Evolutionary conservation across 2,888 invertebrate genomes (phyloP).

Genomic region (Lithophane socia): DNA sequence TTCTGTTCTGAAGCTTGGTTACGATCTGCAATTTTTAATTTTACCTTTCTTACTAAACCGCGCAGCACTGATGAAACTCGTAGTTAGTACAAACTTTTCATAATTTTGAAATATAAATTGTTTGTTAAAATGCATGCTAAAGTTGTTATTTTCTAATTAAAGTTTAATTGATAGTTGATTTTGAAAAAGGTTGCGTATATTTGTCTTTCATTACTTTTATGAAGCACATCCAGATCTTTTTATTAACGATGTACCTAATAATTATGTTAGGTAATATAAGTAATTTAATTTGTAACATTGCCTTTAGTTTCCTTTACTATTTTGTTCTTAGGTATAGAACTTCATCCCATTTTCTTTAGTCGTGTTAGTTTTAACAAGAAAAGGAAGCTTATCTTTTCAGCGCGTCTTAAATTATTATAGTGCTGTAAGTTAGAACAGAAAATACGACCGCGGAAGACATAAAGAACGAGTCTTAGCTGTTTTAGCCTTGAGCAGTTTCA

Average conservation of each 20-base stretch:
- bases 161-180: not conserved
- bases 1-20: not conserved
- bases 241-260: not conserved
- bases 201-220: not conserved
- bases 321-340: constrained; percentile 9
- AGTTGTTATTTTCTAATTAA: not conserved
- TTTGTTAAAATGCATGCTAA: not conserved
- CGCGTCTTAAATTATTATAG: constrained; percentile 41
- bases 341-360: constrained; percentile 30
- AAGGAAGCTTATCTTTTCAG: constrained; percentile 39
- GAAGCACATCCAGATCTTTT: not conserved
- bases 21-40: not conserved
- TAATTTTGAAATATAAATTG: constrained; percentile 6
- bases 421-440: constrained; percentile 29
- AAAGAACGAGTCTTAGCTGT: constrained; percentile 29
- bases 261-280: not conserved
- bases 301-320: not conserved
- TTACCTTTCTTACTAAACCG: not conserved
- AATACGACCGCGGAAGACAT: constrained; percentile 38
- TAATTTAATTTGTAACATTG: not conserved
- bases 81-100: not conserved
- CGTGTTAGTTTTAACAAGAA: constrained; percentile 34
- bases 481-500: constrained; percentile 25
- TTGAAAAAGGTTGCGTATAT: not conserved
- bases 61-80: not conserved